Evolutionary conservation across 2,888 invertebrate species (phyloP).

Genomic region (Apamea anceps): DNA sequence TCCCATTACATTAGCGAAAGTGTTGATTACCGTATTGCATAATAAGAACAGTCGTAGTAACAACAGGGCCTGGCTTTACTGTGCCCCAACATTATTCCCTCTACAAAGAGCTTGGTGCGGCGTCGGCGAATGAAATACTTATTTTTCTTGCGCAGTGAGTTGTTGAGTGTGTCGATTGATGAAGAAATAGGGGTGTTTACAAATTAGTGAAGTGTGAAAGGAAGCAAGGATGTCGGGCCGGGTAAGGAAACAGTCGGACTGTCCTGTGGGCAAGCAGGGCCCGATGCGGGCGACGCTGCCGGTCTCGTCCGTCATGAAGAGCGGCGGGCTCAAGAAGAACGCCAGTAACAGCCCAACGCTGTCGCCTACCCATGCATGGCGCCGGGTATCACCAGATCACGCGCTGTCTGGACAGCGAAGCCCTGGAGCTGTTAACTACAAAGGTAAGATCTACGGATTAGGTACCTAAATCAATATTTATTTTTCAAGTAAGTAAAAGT

Average conservation of each 20-base stretch:
- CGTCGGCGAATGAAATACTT: constrained; percentile 81
- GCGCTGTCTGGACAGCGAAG: constrained; percentile 93
- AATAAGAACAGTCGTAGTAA: constrained; percentile 63
- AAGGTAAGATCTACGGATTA: constrained; percentile 86
- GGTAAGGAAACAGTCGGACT: constrained; percentile 92
- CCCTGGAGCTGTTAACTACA: constrained; percentile 93
- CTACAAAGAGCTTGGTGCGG: constrained; percentile 86
- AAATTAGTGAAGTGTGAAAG: constrained; percentile 69
- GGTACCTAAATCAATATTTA: neutral
- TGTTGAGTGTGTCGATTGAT: constrained; percentile 72
- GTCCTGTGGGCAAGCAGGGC: constrained; percentile 90
- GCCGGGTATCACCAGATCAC: constrained; percentile 93
- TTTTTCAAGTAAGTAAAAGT: neutral
- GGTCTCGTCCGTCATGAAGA: constrained; percentile 93
- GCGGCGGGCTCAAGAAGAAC: constrained; percentile 91
- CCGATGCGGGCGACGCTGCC: constrained; percentile 95
- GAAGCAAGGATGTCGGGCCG: constrained; percentile 89
- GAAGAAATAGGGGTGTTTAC: constrained; percentile 70
- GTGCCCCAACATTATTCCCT: constrained; percentile 78
- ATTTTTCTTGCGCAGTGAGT: constrained; percentile 79
- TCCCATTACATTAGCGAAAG: constrained; percentile 73
- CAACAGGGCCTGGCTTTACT: constrained; percentile 59
- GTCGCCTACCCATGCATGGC: constrained; percentile 92
- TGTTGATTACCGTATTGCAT: constrained; percentile 70
- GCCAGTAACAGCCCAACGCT: constrained; percentile 92